phyloP scores from a whole-genome alignment of 2,888 invertebrate genomes.

The Drosophila ezoana region DNA sequence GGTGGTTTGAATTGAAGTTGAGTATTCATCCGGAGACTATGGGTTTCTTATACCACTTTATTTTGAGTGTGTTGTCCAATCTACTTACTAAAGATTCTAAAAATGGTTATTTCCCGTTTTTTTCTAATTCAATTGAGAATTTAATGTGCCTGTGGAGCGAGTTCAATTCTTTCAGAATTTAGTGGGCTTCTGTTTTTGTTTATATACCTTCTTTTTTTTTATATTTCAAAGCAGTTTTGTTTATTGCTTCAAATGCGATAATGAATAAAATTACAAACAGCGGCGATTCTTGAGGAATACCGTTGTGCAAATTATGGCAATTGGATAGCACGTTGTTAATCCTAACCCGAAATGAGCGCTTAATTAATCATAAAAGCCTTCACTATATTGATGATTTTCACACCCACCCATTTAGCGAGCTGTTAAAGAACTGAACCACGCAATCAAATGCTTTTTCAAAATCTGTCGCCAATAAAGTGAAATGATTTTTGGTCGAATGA shows the following conservation, averaged over 20 bases:
- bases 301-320: conserved; percentile 11
- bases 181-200: too few species aligned
- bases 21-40: too few species aligned
- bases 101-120: too few species aligned
- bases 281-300: conserved; percentile 29
- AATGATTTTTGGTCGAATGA: conserved; percentile 1
- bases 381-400: conserved; percentile 17
- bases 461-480: neutral
- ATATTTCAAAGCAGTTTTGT: conserved; percentile 18
- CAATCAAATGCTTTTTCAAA: conserved; percentile 5
- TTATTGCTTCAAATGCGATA: conserved; percentile 24
- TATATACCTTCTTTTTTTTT: neutral
- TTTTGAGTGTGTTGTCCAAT: too few species aligned
- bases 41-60: too few species aligned
- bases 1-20: too few species aligned
- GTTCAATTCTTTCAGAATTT: too few species aligned
- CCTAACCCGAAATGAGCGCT: conserved; percentile 15
- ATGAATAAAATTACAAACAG: conserved; percentile 27
- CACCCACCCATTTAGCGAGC: neutral
- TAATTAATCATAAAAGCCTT: conserved; percentile 23
- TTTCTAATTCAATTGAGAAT: too few species aligned
- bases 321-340: conserved; percentile 22
- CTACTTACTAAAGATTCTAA: too few species aligned
- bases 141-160: too few species aligned
- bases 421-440: neutral